Conservation (phyloP, 2,113 vertebrate genomes). For the Cinclus mexicanus region DNA sequence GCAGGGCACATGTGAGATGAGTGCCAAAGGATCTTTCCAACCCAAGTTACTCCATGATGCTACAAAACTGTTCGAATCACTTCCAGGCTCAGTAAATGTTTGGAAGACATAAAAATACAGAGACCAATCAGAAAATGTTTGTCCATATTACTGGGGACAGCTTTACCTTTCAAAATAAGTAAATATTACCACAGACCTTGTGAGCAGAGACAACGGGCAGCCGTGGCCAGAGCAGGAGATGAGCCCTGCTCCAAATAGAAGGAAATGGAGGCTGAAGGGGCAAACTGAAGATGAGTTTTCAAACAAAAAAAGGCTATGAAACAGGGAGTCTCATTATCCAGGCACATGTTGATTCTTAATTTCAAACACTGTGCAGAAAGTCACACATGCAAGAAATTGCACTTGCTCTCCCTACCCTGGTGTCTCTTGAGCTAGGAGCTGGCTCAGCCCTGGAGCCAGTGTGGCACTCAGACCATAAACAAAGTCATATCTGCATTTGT, state of each 20-base stretch:
- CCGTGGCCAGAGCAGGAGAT: background rate
- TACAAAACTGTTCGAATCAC: background rate
- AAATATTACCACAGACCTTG: background rate
- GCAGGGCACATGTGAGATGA: accelerated
- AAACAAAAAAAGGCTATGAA: background rate
- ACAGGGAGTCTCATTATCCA: background rate
- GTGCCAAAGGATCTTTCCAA: background rate
- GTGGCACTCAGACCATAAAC: background rate
- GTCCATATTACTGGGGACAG: background rate
- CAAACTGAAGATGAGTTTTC: background rate
- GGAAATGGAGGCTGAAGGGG: background rate
- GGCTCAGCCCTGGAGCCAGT: background rate
- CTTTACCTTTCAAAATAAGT: background rate
- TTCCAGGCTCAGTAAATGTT: background rate
- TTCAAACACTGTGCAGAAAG: background rate
- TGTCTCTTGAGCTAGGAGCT: background rate
- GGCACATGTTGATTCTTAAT: background rate
- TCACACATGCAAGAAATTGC: background rate
- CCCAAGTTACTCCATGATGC: background rate
- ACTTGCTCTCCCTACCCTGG: background rate
- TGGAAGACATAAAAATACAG: background rate
- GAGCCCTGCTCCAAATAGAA: background rate
- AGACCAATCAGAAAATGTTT: background rate
- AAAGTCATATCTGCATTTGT: background rate
- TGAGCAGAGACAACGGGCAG: background rate